A percentile compares a stretch with the other conserved stretches of the same genome.
Conservation (phyloP, 1,140 invertebrate species). For the Cydia fagiglandana region DNA sequence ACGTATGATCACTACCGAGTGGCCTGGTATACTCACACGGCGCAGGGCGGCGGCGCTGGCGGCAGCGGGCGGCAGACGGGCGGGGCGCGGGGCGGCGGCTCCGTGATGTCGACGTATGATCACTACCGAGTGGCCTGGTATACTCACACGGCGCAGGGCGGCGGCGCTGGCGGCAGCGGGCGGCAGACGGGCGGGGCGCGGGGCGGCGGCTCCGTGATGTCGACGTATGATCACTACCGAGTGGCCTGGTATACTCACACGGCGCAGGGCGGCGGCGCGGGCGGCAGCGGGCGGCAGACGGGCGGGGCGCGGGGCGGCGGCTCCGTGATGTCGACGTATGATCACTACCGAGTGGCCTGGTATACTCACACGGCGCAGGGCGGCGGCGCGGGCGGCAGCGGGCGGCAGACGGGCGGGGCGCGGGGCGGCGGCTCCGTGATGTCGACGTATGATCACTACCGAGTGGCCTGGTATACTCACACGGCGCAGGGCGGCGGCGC, state of each 20-base stretch:
- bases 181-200: conserved; percentile 58
- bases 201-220: conserved; percentile 62
- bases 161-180: conserved; percentile 58
- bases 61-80: conserved; percentile 62
- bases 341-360: too few species aligned
- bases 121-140: too few species aligned
- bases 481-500: conserved; percentile 56
- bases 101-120: conserved; percentile 63
- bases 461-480: too few species aligned
- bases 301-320: conserved; percentile 86
- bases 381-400: conserved; percentile 59
- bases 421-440: conserved; percentile 86
- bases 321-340: conserved; percentile 81
- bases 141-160: conserved; percentile 58
- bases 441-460: too few species aligned
- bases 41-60: conserved; percentile 53
- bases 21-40: conserved; percentile 65
- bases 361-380: conserved; percentile 54
- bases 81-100: conserved; percentile 56
- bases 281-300: conserved; percentile 74
- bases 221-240: too few species aligned
- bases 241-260: too few species aligned
- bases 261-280: conserved; percentile 50
- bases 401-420: conserved; percentile 81
- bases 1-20: too few species aligned